Conservation (phyloP, 2,888 invertebrate species). For the Rhamphomyia laevipes region DNA sequence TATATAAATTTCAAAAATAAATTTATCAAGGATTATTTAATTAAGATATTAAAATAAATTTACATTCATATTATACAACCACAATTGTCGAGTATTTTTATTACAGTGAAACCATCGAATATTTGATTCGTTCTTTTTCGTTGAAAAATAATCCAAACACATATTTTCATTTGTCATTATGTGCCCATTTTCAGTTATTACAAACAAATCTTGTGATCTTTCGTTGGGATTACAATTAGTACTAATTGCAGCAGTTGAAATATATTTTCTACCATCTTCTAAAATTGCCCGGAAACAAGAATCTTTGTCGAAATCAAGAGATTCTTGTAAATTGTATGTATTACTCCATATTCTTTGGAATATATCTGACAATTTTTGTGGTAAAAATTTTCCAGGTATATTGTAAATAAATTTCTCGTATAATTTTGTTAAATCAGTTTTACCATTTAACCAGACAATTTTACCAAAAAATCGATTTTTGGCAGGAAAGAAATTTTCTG, state of each 20-base stretch:
- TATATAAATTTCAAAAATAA: neutral
- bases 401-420: conserved; percentile 28
- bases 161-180: conserved; percentile 82
- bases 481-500: conserved; percentile 89
- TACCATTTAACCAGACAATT: conserved; percentile 42
- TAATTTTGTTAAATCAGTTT: conserved; percentile 24
- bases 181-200: conserved; percentile 50
- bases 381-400: conserved; percentile 24
- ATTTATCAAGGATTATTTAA: neutral
- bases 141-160: conserved; percentile 59
- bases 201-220: conserved; percentile 50
- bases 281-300: conserved; percentile 26
- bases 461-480: conserved; percentile 81
- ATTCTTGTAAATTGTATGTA: conserved; percentile 21
- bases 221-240: conserved; percentile 28
- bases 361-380: conserved; percentile 26
- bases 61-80: conserved; percentile 34
- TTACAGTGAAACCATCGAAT: conserved; percentile 29
- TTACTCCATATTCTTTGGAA: conserved; percentile 25
- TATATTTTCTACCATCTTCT: conserved; percentile 15
- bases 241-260: conserved; percentile 27
- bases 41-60: conserved; percentile 15
- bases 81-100: conserved; percentile 26
- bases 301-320: conserved; percentile 28
- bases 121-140: conserved; percentile 21